These are phyloP conservation scores for Oreortyx pictus DNA, from an alignment of 2,797 vertebrate species.

Conservation along the genomic window DNA sequence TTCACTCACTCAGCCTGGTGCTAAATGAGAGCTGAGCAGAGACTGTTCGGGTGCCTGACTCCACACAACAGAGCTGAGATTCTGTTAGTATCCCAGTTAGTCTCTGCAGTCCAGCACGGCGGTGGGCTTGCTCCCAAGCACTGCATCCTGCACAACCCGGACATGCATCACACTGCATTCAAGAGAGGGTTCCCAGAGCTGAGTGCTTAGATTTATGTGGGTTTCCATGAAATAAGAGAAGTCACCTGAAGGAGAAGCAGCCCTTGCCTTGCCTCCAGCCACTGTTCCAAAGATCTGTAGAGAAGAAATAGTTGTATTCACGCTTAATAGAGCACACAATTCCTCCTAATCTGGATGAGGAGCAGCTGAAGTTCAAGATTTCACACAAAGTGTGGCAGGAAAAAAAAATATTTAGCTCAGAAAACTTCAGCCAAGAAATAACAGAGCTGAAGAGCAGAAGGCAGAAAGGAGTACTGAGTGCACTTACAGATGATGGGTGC, in stretches of 20 bases:
- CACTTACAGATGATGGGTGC: not conserved
- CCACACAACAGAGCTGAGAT: not conserved
- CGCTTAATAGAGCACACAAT: not conserved
- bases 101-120: not conserved
- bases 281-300: not conserved
- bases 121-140: not conserved
- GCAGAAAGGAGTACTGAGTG: not conserved
- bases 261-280: not conserved
- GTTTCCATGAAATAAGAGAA: not conserved
- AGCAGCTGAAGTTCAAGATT: not conserved
- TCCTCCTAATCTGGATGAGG: not conserved
- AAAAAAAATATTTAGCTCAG: not conserved
- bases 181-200: not conserved
- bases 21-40: not conserved
- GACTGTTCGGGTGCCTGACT: not conserved
- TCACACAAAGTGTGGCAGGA: not conserved
- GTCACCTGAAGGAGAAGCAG: not conserved
- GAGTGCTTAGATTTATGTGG: not conserved
- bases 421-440: not conserved
- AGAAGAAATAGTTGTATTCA: not conserved
- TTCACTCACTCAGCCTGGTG: not conserved
- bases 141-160: not conserved
- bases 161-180: not conserved
- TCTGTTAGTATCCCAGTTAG: not conserved
- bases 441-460: not conserved